These are phyloP conservation scores for Neoscelio sp. DNA, from an alignment of 2,888 invertebrate species.

Conservation along the genomic window DNA sequence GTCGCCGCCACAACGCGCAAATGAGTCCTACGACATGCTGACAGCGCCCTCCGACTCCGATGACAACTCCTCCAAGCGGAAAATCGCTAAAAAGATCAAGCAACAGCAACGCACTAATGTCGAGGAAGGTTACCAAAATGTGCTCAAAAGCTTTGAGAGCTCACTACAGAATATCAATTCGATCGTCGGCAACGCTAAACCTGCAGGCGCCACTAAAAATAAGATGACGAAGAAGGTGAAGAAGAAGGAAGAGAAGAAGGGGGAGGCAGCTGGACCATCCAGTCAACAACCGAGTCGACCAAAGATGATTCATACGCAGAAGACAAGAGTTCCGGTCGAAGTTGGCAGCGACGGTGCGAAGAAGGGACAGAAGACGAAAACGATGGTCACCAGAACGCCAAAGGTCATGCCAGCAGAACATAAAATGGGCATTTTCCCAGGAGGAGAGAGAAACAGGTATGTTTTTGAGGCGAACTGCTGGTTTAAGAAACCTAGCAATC, in stretches of 20 bases:
- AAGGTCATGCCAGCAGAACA: slow-evolving; percentile 81
- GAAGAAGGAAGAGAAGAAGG: slow-evolving; percentile 81
- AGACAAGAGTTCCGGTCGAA: slow-evolving; percentile 85
- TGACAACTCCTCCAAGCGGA: slow-evolving; percentile 80
- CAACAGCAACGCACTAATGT: slow-evolving; percentile 77
- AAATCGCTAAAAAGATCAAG: slow-evolving; percentile 79
- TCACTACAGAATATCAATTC: slow-evolving; percentile 82
- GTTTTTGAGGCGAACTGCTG: too few species aligned
- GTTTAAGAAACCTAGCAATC: too few species aligned
- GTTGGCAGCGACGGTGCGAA: slow-evolving; percentile 84
- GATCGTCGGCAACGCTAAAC: slow-evolving; percentile 82
- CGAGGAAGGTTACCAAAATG: slow-evolving; percentile 81
- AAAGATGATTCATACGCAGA: slow-evolving; percentile 92
- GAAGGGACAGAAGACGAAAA: slow-evolving; percentile 85
- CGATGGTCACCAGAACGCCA: slow-evolving; percentile 85
- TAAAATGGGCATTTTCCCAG: slow-evolving; percentile 81
- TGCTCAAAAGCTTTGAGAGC: slow-evolving; percentile 80
- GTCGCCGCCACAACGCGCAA: slow-evolving; percentile 70
- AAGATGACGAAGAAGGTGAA: slow-evolving; percentile 79
- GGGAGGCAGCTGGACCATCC: slow-evolving; percentile 70
- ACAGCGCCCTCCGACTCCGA: slow-evolving; percentile 80
- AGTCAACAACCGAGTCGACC: slow-evolving; percentile 84
- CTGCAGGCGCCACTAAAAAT: slow-evolving; percentile 76
- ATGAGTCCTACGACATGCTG: slow-evolving; percentile 77
- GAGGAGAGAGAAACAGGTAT: slow-evolving; percentile 82